Percentiles rank a stretch among this genome's conserved stretches.
phyloP scores from a whole-genome alignment of 2,797 vertebrate genomes.

The Esox masquinongy region DNA sequence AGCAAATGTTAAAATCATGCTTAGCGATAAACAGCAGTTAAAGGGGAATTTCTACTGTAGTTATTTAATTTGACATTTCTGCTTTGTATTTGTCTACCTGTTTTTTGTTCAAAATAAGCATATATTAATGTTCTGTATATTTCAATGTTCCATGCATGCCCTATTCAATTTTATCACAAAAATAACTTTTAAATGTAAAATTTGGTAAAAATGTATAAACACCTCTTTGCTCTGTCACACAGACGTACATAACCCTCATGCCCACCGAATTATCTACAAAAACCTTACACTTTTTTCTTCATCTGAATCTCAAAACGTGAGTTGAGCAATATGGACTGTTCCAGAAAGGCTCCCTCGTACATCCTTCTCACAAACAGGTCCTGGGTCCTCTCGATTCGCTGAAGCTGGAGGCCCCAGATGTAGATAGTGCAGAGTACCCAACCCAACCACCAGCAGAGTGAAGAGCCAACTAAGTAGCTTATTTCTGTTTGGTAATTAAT shows the following conservation, averaged over 20 bases:
- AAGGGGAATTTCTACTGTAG: too few relatives aligned
- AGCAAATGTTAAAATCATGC: not conserved
- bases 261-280: not conserved
- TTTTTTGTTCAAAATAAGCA: too few relatives aligned
- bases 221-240: not conserved
- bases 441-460: slow-evolving; percentile 61
- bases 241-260: not conserved
- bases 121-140: too few relatives aligned
- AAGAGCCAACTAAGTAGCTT: slow-evolving; percentile 45
- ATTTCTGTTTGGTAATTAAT: slow-evolving; percentile 36
- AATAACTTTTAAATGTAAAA: too few relatives aligned
- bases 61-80: too few relatives aligned
- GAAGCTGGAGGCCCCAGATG: slow-evolving; percentile 52
- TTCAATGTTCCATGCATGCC: too few relatives aligned
- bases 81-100: too few relatives aligned
- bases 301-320: slow-evolving; percentile 49
- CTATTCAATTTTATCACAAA: too few relatives aligned
- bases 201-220: too few relatives aligned
- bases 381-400: slow-evolving; percentile 67
- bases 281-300: slow-evolving; percentile 33
- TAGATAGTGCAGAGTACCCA: slow-evolving; percentile 62
- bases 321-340: slow-evolving; percentile 70
- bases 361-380: slow-evolving; percentile 64
- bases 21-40: too few relatives aligned
- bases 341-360: slow-evolving; percentile 68